Percentiles rank a stretch among this genome's conserved stretches.
Conservation (phyloP, 2,888 invertebrate species). For the Xestia xanthographa region DNA sequence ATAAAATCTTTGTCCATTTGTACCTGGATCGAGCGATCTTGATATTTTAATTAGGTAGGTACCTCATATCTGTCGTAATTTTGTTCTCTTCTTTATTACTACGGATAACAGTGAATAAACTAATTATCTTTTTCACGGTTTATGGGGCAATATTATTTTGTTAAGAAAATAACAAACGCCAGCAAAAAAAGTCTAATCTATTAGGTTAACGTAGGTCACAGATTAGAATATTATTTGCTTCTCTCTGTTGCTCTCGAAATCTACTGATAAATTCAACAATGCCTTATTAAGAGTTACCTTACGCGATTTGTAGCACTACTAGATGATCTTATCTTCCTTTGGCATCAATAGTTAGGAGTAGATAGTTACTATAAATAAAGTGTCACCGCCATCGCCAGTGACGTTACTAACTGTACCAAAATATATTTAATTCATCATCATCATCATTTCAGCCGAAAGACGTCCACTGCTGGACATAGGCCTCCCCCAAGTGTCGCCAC, state of each 20-base stretch:
- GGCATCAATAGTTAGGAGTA: not conserved
- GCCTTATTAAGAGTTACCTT: not conserved
- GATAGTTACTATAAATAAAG: not conserved
- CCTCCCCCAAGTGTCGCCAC: too few relatives aligned
- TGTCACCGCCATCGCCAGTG: not conserved
- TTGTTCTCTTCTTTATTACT: not conserved
- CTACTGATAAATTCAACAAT: not conserved
- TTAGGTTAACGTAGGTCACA: not conserved
- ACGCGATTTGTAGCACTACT: not conserved
- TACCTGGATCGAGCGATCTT: constrained; percentile 69
- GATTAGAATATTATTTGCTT: not conserved
- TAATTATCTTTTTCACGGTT: not conserved
- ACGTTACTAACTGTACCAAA: constrained; percentile 3
- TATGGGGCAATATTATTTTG: fast-evolving
- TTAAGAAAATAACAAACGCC: not conserved
- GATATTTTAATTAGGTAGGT: constrained; percentile 70
- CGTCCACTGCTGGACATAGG: too few relatives aligned
- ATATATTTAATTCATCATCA: constrained; percentile 14
- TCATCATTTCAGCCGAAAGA: too few relatives aligned
- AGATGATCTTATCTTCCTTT: not conserved
- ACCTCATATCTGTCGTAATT: not conserved
- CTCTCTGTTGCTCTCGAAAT: not conserved
- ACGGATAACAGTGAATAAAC: not conserved
- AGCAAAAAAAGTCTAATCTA: not conserved
- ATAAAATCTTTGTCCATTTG: constrained; percentile 84